Percentiles rank a stretch among this genome's conserved stretches.
Evolutionary conservation across 1,140 invertebrate species (phyloP).

Genomic region (Mycetomoellerius zeteki): DNA sequence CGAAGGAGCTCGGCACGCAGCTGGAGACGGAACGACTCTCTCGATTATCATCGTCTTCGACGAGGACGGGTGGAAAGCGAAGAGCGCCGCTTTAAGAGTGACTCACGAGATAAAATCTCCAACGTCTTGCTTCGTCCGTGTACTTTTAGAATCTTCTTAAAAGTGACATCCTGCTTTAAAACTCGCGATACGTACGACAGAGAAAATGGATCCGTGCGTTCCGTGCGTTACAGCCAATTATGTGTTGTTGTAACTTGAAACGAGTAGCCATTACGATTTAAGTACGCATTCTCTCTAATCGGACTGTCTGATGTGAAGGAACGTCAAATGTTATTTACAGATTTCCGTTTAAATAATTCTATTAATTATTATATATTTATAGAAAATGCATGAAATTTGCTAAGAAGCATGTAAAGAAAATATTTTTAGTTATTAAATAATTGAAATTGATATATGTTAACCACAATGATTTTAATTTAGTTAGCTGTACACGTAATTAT

Average conservation of each 20-base stretch:
- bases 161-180: neutral
- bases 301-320: neutral
- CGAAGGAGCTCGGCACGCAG: conserved; percentile 45
- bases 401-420: neutral
- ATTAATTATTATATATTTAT: neutral
- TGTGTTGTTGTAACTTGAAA: conserved; percentile 24
- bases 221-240: conserved; percentile 6
- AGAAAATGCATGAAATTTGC: neutral
- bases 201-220: neutral
- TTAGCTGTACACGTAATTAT: neutral
- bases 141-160: neutral
- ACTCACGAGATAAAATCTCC: conserved; percentile 66
- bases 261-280: neutral
- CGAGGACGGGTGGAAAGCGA: conserved; percentile 23
- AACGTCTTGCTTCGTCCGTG: neutral
- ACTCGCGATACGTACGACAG: neutral
- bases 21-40: conserved; percentile 65
- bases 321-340: neutral
- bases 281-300: too few species aligned
- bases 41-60: conserved; percentile 61
- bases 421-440: neutral
- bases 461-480: neutral
- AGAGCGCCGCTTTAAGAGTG: conserved; percentile 53
- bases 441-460: neutral
- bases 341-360: neutral